A percentile compares a stretch with the other conserved stretches of the same genome.
These are phyloP conservation scores for Siphlonurus alternatus DNA, from an alignment of 2,888 invertebrate species.

Conservation along the genomic window DNA sequence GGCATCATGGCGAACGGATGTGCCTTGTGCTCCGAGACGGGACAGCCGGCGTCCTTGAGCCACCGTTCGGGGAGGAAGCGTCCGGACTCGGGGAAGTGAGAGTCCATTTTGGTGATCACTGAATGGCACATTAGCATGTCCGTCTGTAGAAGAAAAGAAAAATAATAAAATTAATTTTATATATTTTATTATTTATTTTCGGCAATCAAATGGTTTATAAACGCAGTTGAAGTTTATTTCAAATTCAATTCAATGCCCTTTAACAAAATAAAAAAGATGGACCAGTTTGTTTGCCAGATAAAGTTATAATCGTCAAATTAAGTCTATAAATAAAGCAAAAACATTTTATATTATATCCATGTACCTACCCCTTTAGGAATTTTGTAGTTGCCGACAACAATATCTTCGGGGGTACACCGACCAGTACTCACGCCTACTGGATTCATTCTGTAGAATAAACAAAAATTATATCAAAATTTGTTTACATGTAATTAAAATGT, in stretches of 20 bases:
- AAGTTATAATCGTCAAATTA: neutral
- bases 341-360: too few relatives aligned
- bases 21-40: slow-evolving; percentile 25
- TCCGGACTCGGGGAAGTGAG: slow-evolving; percentile 37
- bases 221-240: too few relatives aligned
- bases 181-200: too few relatives aligned
- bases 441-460: slow-evolving; percentile 40
- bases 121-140: slow-evolving; percentile 20
- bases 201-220: neutral
- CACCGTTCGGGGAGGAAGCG: slow-evolving; percentile 50
- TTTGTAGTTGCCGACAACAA: slow-evolving; percentile 56
- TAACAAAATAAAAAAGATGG: too few relatives aligned
- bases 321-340: too few relatives aligned
- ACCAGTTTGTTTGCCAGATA: neutral
- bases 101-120: slow-evolving; percentile 39
- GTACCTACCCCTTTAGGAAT: slow-evolving; percentile 43
- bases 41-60: slow-evolving; percentile 35
- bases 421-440: slow-evolving; percentile 69
- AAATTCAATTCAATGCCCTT: too few relatives aligned
- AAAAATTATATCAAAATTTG: too few relatives aligned
- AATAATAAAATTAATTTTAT: too few relatives aligned
- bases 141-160: slow-evolving; percentile 17
- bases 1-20: slow-evolving; percentile 45
- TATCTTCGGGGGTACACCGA: slow-evolving; percentile 54
- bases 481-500: too few relatives aligned